A percentile compares a stretch with the other conserved stretches of the same genome.
Conservation (phyloP, 1,140 invertebrate species). For the Drosophila pallidifrons region DNA sequence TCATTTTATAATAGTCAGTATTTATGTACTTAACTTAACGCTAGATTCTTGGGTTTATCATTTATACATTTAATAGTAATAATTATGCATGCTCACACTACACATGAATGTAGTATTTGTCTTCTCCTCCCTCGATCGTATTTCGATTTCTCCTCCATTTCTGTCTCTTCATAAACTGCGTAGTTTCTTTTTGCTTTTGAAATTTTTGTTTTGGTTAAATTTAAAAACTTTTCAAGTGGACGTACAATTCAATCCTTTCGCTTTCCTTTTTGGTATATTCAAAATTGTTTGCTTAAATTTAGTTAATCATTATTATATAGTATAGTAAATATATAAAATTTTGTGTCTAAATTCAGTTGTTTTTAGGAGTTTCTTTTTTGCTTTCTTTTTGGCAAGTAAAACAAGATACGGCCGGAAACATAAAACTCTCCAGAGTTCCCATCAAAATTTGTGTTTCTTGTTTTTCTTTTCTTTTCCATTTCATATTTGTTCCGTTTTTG, state of each 20-base stretch:
- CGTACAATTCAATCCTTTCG: conserved; percentile 31
- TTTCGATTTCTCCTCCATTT: conserved; percentile 4
- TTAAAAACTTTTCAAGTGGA: conserved; percentile 74
- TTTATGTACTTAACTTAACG: conserved; percentile 65
- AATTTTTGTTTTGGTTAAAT: conserved; percentile 36
- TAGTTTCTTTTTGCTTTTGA: conserved; percentile 29
- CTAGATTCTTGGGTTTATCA: conserved; percentile 63
- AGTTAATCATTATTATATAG: conserved; percentile 59
- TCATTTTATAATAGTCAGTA: conserved; percentile 44
- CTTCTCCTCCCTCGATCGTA: background rate
- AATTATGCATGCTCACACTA: conserved; percentile 62
- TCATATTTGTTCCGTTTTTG: conserved; percentile 20
- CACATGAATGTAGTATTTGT: conserved; percentile 3
- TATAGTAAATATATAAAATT: conserved; percentile 79
- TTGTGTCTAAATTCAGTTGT: conserved; percentile 82
- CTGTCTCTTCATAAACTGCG: conserved; percentile 55
- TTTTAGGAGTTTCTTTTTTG: conserved; percentile 77
- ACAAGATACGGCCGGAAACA: conserved; percentile 44
- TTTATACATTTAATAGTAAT: conserved; percentile 74
- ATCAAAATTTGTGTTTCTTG: conserved; percentile 43
- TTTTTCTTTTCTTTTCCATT: conserved; percentile 35
- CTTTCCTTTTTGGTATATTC: conserved; percentile 45
- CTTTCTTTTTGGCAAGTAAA: conserved; percentile 33
- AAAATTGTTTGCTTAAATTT: conserved; percentile 69
- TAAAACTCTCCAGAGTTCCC: conserved; percentile 47